A percentile compares a stretch with the other conserved stretches of the same genome.
These are phyloP conservation scores for Sebastes hubbsi DNA, from an alignment of 2,797 vertebrate species.

Conservation along the genomic window DNA sequence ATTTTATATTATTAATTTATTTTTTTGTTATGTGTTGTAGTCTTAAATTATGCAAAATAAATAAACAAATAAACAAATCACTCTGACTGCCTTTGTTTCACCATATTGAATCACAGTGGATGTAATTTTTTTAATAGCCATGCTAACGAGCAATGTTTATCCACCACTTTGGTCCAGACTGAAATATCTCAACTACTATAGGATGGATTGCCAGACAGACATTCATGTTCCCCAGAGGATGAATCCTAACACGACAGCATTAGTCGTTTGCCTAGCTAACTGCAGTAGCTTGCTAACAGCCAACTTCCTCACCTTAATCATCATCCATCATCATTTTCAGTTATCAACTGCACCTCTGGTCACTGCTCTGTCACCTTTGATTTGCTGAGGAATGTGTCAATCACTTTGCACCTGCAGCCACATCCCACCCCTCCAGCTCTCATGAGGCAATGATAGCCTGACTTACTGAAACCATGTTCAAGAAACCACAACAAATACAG, in stretches of 20 bases:
- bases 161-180: no score
- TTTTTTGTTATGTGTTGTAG: no score
- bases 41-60: no score
- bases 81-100: neutral
- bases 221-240: neutral
- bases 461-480: neutral
- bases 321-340: no score
- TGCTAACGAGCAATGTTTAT: no score
- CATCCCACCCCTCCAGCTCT: neutral
- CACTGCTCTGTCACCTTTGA: neutral
- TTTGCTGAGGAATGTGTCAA: neutral
- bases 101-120: neutral
- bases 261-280: no score
- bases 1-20: accelerated
- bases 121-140: no score
- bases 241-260: no score
- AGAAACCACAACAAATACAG: no score
- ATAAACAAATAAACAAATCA: neutral
- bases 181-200: neutral
- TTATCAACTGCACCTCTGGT: no score
- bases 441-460: neutral
- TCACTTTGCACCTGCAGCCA: neutral
- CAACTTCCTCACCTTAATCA: no score
- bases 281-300: no score
- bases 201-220: neutral